Base-by-base conservation (phyloP, 2,113 vertebrate genomes). In the Pygoscelis adeliae region DNA sequence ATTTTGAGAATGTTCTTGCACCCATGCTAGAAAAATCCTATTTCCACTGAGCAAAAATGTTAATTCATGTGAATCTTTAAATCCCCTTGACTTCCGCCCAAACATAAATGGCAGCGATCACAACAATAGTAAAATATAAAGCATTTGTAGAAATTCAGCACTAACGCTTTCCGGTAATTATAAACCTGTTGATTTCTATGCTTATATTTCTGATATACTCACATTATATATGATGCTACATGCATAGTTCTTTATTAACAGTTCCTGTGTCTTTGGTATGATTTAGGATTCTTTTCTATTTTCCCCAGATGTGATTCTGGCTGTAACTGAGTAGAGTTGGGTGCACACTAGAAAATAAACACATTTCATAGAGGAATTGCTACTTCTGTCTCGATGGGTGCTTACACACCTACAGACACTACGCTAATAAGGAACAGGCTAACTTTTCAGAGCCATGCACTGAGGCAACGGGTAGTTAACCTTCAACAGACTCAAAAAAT, bases 91-190 rank as follows among this genome's bases (percentile, higher is more conserved):
- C 52, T 87, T 89, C 5, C 25, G 7, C 32, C 12, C 11, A 47
- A n/a, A 34, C 5, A 47, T 12, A 55, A 73, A 73, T 10, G 25
- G 18, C 6, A 9, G 38, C 0, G 0, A 82, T 78, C 22, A 66
- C 32, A 91, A 53, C 29, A 69, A 30, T 0, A 53, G 29, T 38
- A 78, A 91, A 46, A 62, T 27, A 19, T 9, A 34, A 92, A 38
- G 10, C 40, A 55, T 34, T 76, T 65, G 26, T 40, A 89, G 42
- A 58, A 87, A 86, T 50, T 42, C 59, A 81, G 71, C 42, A 42
- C 19, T 50, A 15, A 15, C 58, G 17, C 40, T 93, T 83, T 83
- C 30, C n/a, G 42, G 29, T 20, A 42, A 47, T 42, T 70, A 73
- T 27, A 84, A 69, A 83, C n/a, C 26, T 55, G 26, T 62, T 26